These are phyloP conservation scores for Lepidocyrtinus sp. DNA, from an alignment of 2,888 invertebrate species.

Conservation along the genomic window DNA sequence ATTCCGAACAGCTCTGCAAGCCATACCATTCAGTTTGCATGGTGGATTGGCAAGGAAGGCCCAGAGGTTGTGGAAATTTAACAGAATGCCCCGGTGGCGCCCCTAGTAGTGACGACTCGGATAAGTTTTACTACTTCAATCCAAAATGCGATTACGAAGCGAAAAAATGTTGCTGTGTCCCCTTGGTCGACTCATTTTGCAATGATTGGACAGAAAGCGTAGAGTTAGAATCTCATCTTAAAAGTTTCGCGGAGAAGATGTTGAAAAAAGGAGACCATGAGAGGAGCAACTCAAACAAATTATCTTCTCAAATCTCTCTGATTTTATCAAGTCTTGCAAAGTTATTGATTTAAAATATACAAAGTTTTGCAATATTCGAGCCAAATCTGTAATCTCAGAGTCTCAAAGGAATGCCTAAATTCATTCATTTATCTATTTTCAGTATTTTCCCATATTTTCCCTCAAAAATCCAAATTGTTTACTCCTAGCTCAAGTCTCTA, in stretches of 20 bases:
- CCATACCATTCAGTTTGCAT: background rate
- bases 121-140: background rate
- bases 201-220: background rate
- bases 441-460: too few species aligned
- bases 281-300: background rate
- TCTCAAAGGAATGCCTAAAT: too few species aligned
- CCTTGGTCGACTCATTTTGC: background rate
- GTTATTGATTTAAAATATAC: background rate
- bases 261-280: background rate
- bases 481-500: too few species aligned
- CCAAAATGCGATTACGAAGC: background rate
- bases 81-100: background rate
- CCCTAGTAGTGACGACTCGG: background rate
- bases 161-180: background rate
- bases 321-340: too few species aligned
- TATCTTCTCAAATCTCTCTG: background rate
- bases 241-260: background rate
- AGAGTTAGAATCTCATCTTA: background rate
- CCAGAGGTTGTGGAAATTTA: background rate
- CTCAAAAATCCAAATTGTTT: too few species aligned
- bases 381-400: too few species aligned
- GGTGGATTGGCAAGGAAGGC: background rate
- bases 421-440: too few species aligned
- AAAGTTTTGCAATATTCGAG: too few species aligned
- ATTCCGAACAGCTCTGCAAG: too few species aligned